Evolutionary conservation across 2,888 invertebrate genomes (phyloP).

Genomic region (Pecten maximus): DNA sequence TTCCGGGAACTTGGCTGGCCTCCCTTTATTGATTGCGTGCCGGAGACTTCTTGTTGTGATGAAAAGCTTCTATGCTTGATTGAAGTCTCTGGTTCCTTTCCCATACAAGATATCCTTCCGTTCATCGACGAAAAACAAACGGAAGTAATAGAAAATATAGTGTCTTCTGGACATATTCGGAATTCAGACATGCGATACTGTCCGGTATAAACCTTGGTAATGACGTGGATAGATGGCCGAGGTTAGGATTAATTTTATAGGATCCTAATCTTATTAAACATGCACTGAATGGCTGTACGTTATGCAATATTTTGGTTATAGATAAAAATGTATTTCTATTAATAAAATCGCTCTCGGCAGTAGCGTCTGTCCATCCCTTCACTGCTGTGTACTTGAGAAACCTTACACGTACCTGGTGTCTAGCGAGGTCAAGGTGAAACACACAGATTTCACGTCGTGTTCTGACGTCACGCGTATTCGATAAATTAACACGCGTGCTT

Average conservation of each 20-base stretch:
- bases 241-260: no score
- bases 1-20: conserved; percentile 19
- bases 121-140: conserved; percentile 11
- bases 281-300: not conserved
- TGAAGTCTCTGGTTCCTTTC: conserved; percentile 20
- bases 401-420: not conserved
- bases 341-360: not conserved
- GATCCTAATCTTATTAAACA: not conserved
- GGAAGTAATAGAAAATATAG: not conserved
- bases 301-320: not conserved
- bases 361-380: not conserved
- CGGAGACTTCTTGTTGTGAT: conserved; percentile 7
- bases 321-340: no score
- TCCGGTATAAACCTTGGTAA: not conserved
- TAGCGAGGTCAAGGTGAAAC: not conserved
- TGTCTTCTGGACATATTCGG: not conserved
- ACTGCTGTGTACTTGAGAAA: not conserved
- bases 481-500: not conserved
- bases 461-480: not conserved
- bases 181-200: not conserved
- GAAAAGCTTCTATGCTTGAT: not conserved
- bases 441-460: not conserved
- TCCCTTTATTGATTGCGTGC: conserved; percentile 6
- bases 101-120: conserved; percentile 23
- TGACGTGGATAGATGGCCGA: not conserved